Conservation (phyloP, 2,888 invertebrate genomes). For the Formica aserva region DNA sequence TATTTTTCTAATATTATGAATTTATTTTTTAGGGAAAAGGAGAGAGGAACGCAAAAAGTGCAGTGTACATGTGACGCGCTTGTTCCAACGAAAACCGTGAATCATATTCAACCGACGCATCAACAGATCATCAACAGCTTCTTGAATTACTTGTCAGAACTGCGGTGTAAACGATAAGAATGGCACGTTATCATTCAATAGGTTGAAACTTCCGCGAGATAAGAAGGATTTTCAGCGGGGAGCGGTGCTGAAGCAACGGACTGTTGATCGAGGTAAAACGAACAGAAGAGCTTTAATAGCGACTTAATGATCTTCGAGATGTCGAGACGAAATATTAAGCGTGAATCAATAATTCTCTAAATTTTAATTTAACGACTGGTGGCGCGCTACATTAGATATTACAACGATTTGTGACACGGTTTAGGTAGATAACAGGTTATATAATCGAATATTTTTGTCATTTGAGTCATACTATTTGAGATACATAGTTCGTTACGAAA, state of each 20-base stretch:
- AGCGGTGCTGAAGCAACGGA: background rate
- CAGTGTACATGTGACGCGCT: background rate
- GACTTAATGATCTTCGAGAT: background rate
- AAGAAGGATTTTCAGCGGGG: background rate
- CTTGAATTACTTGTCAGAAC: conserved; percentile 58
- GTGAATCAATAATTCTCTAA: background rate
- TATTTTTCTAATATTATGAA: background rate
- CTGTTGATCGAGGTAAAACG: background rate
- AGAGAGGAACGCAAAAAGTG: background rate
- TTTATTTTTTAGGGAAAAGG: background rate
- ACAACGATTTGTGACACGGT: background rate
- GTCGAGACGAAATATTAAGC: background rate
- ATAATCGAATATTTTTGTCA: background rate
- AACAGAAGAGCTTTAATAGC: background rate
- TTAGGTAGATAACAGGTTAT: background rate
- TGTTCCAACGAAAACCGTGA: conserved; percentile 24
- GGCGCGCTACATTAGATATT: background rate
- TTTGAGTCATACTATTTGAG: background rate
- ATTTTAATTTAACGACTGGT: background rate
- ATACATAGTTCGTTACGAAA: conserved; percentile 18
- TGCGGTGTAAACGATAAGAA: conserved; percentile 60
- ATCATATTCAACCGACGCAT: conserved; percentile 7
- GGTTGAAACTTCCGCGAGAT: conserved; percentile 43
- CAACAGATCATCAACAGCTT: conserved; percentile 8
- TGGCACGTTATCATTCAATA: conserved; percentile 60